Evolutionary conservation across 2,888 invertebrate species (phyloP), one percentile per base, ranked within the genome.

Genomic region (Tenthredo amoena): DNA sequence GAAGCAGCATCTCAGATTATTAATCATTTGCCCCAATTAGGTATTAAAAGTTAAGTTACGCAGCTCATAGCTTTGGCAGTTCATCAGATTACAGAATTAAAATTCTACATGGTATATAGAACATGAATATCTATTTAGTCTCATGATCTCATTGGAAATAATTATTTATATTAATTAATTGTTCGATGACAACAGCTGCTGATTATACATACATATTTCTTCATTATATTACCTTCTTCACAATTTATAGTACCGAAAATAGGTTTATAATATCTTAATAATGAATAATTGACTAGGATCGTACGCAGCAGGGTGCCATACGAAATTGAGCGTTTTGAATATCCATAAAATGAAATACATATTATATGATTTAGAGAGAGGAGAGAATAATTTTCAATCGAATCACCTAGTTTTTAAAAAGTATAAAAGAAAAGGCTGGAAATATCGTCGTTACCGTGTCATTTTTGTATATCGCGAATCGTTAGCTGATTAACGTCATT

Each of bases 61-160:
- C 34, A 18, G 68, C 18, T 37, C 34, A 71, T 18, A 34, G 68
- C 15, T 37, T 71, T 37, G 68, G 68, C 68, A 71, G 68, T 37
- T 71, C 58, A 62, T 62, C 26, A 9, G 6, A 21, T 10, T 26
- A 62, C 62, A 62, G 26, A 62, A 62, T 62, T 9, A 62, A 62
- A 62, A 9, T 62, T 62, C 26, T 7, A 58, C 47, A 47, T 47
- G 15, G 21, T 34, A 68, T 43, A 31, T 2, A 26, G 12, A 37
- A 26, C 9, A 10, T 21, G 34, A 37, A 1, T 87, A 87, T 87
- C 86, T 91, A 55, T 5, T 55, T 43, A 50, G 7, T 91, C 90
- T 92, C 90, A 90, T 90, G 92, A 91, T 91, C 91, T 91, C 91
- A 91, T 89, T 88, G 89, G 87, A 88, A 88, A 89, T 79, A 87